phyloP scores from a whole-genome alignment of 2,113 vertebrate genomes.

The Hippoglossus stenolepis region DNA sequence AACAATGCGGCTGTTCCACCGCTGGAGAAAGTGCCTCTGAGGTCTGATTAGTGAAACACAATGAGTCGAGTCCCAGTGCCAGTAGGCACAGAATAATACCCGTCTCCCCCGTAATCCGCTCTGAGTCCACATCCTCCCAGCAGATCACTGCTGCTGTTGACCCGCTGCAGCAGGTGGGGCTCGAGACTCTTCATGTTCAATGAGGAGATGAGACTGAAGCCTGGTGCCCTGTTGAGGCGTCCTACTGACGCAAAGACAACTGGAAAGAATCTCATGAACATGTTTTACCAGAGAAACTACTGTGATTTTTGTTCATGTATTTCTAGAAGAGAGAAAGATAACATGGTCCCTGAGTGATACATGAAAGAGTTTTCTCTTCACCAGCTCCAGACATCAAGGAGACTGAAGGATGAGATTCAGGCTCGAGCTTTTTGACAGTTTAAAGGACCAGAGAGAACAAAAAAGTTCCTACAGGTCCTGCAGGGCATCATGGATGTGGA shows the following conservation, averaged over 20 bases:
- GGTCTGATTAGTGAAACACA: conserved; percentile 65
- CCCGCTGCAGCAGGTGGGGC: conserved; percentile 44
- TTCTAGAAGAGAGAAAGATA: no score
- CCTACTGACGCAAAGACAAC: background rate
- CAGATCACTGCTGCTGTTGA: conserved; percentile 43
- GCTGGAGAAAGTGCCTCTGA: conserved; percentile 65
- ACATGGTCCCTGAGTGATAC: no score
- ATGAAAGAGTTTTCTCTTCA: background rate
- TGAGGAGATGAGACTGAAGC: background rate
- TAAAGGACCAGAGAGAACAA: background rate
- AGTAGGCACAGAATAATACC: conserved; percentile 67
- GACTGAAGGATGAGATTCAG: background rate
- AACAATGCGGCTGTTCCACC: background rate
- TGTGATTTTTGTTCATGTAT: no score
- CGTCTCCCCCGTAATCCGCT: conserved; percentile 70
- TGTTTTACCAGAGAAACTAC: no score
- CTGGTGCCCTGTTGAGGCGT: background rate
- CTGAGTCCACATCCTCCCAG: conserved; percentile 68
- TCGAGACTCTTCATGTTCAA: conserved; percentile 27
- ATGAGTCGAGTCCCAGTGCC: conserved; percentile 44
- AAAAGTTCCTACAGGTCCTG: background rate
- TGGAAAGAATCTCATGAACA: background rate
- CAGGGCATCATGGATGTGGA: background rate
- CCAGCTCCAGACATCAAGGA: background rate
- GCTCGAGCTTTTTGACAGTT: background rate